Percentiles rank a stretch among this genome's conserved stretches.
phyloP scores from a whole-genome alignment of 2,113 vertebrate genomes.

The Malurus melanocephalus region DNA sequence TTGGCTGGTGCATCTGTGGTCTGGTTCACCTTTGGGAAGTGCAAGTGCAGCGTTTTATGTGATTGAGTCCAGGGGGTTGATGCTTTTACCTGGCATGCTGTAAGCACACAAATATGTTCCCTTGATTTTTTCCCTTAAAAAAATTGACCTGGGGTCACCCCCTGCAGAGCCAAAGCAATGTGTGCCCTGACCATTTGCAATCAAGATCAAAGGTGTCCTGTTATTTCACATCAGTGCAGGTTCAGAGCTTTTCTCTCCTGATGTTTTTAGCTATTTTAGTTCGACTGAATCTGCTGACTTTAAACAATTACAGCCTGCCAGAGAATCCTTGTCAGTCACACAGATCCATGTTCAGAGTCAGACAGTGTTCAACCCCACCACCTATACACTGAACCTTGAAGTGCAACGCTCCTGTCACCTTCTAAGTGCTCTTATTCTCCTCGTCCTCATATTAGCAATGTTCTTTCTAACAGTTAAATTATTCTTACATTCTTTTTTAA shows the following conservation, averaged over 20 bases:
- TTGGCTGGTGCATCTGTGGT: background rate
- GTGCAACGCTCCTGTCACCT: background rate
- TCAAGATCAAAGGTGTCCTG: background rate
- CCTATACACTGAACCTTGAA: background rate
- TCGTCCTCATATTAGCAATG: background rate
- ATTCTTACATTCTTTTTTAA: background rate
- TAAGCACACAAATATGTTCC: background rate
- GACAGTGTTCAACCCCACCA: background rate
- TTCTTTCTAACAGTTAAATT: background rate
- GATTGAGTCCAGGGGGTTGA: background rate
- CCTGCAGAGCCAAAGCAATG: background rate
- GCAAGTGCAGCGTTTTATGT: background rate
- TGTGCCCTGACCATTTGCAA: background rate
- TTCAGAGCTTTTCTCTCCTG: background rate
- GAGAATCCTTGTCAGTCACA: background rate
- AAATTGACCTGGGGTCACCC: background rate
- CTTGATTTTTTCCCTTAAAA: background rate
- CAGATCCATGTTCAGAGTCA: background rate
- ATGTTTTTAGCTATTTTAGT: slow-evolving; percentile 13
- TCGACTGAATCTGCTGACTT: slow-evolving; percentile 41
- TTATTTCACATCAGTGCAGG: background rate
- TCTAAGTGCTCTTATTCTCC: slow-evolving; percentile 46
- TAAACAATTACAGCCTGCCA: slow-evolving; percentile 26
- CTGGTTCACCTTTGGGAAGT: background rate
- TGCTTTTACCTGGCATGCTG: background rate